A percentile compares a stretch with the other conserved stretches of the same genome.
Conservation (phyloP, 2,888 invertebrate genomes). For the Andrena flavipes region DNA sequence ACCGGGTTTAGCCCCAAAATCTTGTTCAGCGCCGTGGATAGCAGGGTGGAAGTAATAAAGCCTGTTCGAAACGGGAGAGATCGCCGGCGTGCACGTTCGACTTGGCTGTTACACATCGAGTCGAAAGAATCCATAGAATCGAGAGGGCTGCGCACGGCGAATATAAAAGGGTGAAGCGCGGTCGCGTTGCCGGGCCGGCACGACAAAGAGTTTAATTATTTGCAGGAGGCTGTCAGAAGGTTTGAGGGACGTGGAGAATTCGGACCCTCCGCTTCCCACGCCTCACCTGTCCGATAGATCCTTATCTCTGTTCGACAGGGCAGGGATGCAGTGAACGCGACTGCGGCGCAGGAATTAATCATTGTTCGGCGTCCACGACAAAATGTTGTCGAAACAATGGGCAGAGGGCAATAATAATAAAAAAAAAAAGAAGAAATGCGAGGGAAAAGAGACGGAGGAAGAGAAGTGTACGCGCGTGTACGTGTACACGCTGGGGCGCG, state of each 20-base stretch:
- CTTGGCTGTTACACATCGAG: constrained; percentile 52
- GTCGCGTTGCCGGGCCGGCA: constrained; percentile 35
- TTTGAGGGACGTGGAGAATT: constrained; percentile 61
- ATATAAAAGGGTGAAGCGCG: constrained; percentile 56
- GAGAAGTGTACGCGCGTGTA: constrained; percentile 11
- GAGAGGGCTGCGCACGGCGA: constrained; percentile 43
- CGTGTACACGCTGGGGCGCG: constrained; percentile 33
- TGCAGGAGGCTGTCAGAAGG: constrained; percentile 63
- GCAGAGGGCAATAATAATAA: constrained; percentile 58
- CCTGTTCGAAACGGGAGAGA: constrained; percentile 4
- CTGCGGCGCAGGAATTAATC: constrained; percentile 57
- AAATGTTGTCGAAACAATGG: constrained; percentile 69
- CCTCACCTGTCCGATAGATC: constrained; percentile 72
- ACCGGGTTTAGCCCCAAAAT: not conserved
- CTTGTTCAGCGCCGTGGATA: not conserved
- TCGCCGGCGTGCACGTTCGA: constrained; percentile 15
- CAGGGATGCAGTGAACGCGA: constrained; percentile 38
- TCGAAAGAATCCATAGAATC: constrained; percentile 57
- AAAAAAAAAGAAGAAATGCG: not conserved
- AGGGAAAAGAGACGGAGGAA: constrained; percentile 5
- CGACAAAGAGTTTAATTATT: constrained; percentile 69
- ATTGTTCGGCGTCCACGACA: constrained; percentile 66
- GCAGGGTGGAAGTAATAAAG: not conserved
- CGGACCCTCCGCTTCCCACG: constrained; percentile 70
- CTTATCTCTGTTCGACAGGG: constrained; percentile 60